phyloP scores from a whole-genome alignment of 2,888 invertebrate species.

The Eudemis profundana region DNA sequence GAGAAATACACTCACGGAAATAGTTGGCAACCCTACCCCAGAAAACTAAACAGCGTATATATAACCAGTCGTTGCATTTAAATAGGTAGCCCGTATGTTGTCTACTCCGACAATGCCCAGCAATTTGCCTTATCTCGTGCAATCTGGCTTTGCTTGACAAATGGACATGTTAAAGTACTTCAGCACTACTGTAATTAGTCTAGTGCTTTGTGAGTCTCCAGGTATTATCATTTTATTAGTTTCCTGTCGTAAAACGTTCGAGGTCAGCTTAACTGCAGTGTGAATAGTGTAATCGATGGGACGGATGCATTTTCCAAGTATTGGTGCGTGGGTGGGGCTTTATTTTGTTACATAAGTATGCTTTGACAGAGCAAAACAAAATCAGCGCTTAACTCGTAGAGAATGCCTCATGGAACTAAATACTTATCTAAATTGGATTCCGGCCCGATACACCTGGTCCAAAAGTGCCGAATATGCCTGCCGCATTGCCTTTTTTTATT shows the following conservation, averaged over 20 bases:
- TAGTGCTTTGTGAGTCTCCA: constrained; percentile 72
- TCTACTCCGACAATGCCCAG: constrained; percentile 41
- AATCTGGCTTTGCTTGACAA: constrained; percentile 33
- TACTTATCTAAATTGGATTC: no score
- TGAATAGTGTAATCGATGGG: constrained; percentile 64
- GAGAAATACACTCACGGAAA: no score
- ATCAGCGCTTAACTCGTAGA: no score
- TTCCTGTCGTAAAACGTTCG: constrained; percentile 78
- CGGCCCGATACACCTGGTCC: no score
- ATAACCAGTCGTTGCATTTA: constrained; percentile 6
- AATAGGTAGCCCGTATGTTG: no score
- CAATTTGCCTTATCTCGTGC: constrained; percentile 51
- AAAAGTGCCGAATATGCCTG: no score
- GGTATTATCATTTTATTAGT: constrained; percentile 79
- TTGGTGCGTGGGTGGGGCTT: constrained; percentile 47
- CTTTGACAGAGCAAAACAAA: no score
- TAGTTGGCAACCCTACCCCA: no score
- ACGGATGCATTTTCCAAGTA: constrained; percentile 68
- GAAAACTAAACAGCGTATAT: neutral
- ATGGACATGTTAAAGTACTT: constrained; percentile 37
- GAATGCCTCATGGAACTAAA: no score
- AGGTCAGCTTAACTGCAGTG: constrained; percentile 71
- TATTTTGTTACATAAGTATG: neutral
- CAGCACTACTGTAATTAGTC: constrained; percentile 63
- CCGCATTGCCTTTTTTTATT: no score